These are phyloP conservation scores for Anas georgica DNA, from an alignment of 2,797 vertebrate species.

Conservation along the genomic window DNA sequence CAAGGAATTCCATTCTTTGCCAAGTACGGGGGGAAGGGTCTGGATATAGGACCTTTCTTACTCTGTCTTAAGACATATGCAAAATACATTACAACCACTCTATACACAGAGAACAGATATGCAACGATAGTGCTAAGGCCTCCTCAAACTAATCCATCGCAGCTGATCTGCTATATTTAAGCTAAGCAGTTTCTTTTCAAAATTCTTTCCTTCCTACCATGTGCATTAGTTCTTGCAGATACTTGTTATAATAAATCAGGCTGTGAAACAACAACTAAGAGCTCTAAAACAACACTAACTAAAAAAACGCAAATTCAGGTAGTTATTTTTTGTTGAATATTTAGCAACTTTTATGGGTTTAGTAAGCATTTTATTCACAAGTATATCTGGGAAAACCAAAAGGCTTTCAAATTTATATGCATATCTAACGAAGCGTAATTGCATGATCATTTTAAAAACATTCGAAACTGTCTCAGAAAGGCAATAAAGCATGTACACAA, in stretches of 20 bases:
- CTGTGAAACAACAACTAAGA: background rate
- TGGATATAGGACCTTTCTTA: background rate
- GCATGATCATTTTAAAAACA: background rate
- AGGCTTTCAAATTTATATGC: background rate
- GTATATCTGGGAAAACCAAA: background rate
- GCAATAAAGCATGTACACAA: background rate
- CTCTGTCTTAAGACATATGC: background rate
- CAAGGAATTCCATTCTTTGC: background rate
- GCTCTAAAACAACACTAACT: background rate
- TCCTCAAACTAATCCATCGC: background rate
- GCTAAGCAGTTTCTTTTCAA: background rate
- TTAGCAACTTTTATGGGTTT: background rate
- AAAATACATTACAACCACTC: background rate
- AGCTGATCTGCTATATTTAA: background rate
- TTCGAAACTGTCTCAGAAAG: background rate
- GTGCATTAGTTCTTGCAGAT: background rate
- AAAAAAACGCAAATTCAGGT: background rate
- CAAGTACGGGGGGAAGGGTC: background rate
- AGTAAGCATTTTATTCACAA: background rate
- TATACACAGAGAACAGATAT: background rate
- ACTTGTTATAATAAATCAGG: background rate
- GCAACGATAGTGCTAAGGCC: background rate
- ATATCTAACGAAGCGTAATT: background rate
- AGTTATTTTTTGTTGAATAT: background rate
- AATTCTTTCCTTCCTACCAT: background rate